Base-by-base conservation (phyloP, 2,888 invertebrate genomes). In the Drosophila mimetica region DNA sequence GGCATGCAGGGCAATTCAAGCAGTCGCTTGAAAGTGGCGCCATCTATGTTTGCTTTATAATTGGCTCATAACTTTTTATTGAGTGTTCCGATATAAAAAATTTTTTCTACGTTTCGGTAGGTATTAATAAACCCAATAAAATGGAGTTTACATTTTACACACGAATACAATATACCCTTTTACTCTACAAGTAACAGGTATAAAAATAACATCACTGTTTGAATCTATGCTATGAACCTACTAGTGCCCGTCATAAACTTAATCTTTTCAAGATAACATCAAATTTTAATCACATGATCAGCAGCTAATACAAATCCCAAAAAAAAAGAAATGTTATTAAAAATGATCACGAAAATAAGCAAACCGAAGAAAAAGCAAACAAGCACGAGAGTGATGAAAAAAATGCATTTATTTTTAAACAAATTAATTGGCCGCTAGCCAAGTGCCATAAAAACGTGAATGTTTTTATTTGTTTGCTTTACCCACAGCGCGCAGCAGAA, bases 381-480 rank as follows among this genome's bases (percentile, higher is more conserved):
- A 59, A 36, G 37, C 28, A 30, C 22, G 39, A 53, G 57, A 52
- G 53, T 14, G 61, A 47, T 50, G 79, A 50, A 52, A 60, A 80
- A 73, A 80, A 69, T 70, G 79, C 61, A 86, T 84, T 84, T 84
- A 84, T 87, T 89, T 84, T 85, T 84, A 89, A 78, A 81, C 63
- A 75, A 78, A 76, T 88, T 87, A 88, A 89, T 87, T 84, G 84
- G 84, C 72, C 32, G 51, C 36, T 20, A 16, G 88, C 84, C 84
- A 84, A 75, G 53, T 73, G 85, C 86, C 89, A 88, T 84, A 89
- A 84, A 83, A 84, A 88, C 87, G 88, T 84, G 87, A 84, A 84
- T 75, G 60, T 71, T 70, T 86, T 63, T 64, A 67, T 64, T 64
- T 67, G 67, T 44, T 52, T 47, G 46, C 32, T 25, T 37, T 65